Evolutionary conservation across 2,888 invertebrate species (phyloP).

Genomic region (Metalampra italica): DNA sequence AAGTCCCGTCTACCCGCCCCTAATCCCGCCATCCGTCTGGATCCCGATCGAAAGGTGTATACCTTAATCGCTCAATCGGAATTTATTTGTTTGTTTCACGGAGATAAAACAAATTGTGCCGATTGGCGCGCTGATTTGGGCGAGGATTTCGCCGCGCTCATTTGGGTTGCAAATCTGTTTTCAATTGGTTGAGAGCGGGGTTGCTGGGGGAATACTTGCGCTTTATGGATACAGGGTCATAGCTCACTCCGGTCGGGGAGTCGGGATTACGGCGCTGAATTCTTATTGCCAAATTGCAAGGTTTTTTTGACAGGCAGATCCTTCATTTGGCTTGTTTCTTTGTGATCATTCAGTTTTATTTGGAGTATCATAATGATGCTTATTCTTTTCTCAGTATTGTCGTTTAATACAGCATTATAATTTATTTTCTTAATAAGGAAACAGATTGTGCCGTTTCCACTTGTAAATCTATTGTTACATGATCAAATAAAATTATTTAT

Average conservation of each 20-base stretch:
- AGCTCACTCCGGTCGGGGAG: not conserved
- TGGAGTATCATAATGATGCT: no score
- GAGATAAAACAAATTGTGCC: conserved; percentile 54
- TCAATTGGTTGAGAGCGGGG: conserved; percentile 22
- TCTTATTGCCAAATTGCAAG: no score
- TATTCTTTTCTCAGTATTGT: no score
- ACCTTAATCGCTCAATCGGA: conserved; percentile 63
- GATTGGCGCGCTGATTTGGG: conserved; percentile 34
- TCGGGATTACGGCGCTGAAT: no score
- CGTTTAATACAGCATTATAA: no score
- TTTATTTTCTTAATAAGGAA: no score
- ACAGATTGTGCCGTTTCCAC: no score
- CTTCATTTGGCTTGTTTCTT: no score
- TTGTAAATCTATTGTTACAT: no score
- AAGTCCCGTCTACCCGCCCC: conserved; percentile 21
- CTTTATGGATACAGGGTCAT: not conserved
- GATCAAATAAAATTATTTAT: no score
- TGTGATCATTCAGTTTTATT: no score
- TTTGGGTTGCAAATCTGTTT: conserved; percentile 18
- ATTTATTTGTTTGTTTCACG: conserved; percentile 53
- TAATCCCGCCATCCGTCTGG: conserved; percentile 48
- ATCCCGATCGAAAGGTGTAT: conserved; percentile 50
- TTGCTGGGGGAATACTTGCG: not conserved
- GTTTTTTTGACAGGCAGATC: no score
- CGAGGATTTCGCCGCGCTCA: conserved; percentile 15